Conservation (phyloP, 2,113 vertebrate genomes). For the Chauna torquata region DNA sequence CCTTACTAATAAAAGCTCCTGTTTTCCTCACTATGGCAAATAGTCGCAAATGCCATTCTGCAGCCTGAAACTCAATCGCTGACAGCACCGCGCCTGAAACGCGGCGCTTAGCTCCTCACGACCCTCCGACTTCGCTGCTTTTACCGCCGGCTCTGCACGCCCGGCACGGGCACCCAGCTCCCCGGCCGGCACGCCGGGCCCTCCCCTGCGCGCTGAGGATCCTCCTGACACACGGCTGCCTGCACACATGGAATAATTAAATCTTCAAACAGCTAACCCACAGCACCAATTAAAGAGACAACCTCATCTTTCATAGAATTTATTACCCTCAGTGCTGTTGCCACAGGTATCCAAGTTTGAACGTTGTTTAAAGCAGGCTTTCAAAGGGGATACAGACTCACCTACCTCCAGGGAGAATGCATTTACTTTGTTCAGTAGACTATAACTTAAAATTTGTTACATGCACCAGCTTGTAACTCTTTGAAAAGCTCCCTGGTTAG, state of each 20-base stretch:
- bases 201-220: fast-evolving
- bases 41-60: not conserved
- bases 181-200: not conserved
- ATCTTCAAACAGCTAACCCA: conserved; percentile 41
- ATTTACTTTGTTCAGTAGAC: conserved; percentile 49
- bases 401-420: conserved; percentile 51
- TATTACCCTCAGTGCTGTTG: conserved; percentile 50
- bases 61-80: not conserved
- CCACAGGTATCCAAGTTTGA: conserved; percentile 54
- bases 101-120: not conserved
- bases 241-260: not conserved
- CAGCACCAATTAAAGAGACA: conserved; percentile 46
- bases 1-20: conserved; percentile 62
- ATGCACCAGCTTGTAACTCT: conserved; percentile 59
- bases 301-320: conserved; percentile 21
- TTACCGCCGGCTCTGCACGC: no score
- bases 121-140: not conserved
- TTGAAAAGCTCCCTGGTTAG: conserved; percentile 31
- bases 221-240: not conserved
- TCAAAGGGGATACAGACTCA: conserved; percentile 46
- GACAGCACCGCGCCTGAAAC: not conserved
- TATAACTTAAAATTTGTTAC: conserved; percentile 42
- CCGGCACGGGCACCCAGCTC: no score
- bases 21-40: conserved; percentile 15
- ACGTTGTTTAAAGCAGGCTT: conserved; percentile 13